phyloP scores from a whole-genome alignment of 2,113 vertebrate species.

The Cathartes aura region DNA sequence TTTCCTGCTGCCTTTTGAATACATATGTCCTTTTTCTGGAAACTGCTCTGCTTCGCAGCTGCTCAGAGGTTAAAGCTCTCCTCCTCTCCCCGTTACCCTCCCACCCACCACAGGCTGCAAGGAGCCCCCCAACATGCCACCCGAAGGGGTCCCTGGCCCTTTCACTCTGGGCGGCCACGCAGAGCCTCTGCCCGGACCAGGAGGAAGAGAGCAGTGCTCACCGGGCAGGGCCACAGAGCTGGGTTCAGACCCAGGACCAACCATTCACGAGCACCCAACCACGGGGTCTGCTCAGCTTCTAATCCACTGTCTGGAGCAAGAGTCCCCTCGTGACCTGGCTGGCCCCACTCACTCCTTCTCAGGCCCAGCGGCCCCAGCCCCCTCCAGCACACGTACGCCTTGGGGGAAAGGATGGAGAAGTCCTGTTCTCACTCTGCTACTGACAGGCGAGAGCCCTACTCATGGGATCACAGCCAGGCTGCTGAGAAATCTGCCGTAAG shows the following conservation, averaged over 20 bases:
- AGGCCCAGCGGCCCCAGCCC: background rate
- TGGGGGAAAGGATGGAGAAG: background rate
- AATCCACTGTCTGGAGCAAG: background rate
- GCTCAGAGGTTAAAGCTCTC: background rate
- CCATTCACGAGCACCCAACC: fast-evolving
- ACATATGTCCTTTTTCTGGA: background rate
- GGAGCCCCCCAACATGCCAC: background rate
- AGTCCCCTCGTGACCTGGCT: background rate
- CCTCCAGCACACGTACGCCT: background rate
- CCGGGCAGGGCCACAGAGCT: background rate
- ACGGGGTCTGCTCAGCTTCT: background rate
- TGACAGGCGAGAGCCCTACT: background rate
- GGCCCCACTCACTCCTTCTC: background rate
- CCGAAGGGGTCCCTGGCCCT: background rate
- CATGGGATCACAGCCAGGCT: background rate
- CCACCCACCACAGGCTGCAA: background rate
- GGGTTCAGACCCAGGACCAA: background rate
- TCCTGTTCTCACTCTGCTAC: background rate
- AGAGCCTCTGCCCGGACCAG: too few relatives aligned
- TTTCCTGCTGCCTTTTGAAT: background rate
- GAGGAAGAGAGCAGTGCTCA: background rate
- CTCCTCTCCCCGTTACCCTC: background rate
- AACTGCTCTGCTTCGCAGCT: background rate
- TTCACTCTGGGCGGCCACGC: background rate
- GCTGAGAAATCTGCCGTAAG: background rate